Evolutionary conservation across 2,113 vertebrate genomes (phyloP).

Genomic region (Vireo altiloquus): DNA sequence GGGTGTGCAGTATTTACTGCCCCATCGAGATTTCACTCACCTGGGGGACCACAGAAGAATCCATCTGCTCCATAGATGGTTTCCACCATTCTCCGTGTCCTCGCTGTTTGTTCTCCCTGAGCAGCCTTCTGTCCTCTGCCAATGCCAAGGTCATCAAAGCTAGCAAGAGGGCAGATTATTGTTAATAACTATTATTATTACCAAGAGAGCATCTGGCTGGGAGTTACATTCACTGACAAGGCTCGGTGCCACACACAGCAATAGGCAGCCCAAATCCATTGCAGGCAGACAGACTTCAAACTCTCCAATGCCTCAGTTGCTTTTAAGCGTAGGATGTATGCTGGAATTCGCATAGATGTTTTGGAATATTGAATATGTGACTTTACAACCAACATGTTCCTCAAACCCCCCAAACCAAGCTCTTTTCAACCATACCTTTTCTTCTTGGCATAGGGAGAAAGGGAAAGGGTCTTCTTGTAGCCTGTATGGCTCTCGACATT

Average conservation of each 20-base stretch:
- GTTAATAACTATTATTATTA: not conserved
- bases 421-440: slow-evolving; percentile 76
- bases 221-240: not conserved
- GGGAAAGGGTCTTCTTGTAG: slow-evolving; percentile 81
- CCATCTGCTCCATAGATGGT: slow-evolving; percentile 76
- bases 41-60: slow-evolving; percentile 91
- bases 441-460: slow-evolving; percentile 75
- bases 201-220: not conserved
- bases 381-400: not conserved
- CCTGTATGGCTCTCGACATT: slow-evolving; percentile 85
- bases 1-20: not conserved
- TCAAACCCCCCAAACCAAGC: not conserved
- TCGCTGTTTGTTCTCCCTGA: slow-evolving; percentile 37
- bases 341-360: not conserved
- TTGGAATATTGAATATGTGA: not conserved
- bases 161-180: not conserved
- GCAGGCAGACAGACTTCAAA: not conserved
- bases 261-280: not conserved
- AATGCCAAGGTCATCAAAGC: slow-evolving; percentile 45
- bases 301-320: not conserved
- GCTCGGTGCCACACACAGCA: not conserved
- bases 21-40: slow-evolving; percentile 44
- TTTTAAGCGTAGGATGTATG: fast-evolving
- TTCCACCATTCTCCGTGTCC: slow-evolving; percentile 85
- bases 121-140: slow-evolving; percentile 41